Conservation (phyloP, 53 echinoderm and acorn worm genomes). For the Mesocentrotus franciscanus region DNA sequence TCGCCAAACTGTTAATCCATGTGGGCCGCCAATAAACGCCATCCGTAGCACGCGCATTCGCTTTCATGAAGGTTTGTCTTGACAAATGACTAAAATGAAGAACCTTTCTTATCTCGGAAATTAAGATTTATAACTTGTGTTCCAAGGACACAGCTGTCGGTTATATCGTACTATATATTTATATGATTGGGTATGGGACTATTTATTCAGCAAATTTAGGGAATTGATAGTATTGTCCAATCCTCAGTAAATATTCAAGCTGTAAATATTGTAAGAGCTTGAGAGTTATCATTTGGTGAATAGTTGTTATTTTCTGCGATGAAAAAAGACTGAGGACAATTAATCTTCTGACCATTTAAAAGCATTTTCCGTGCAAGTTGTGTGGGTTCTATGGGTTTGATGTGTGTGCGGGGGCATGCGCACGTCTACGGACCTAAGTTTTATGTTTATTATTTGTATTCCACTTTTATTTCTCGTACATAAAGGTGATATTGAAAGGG, state of each 20-base stretch:
- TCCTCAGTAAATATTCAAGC: background rate
- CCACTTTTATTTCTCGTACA: too few species aligned
- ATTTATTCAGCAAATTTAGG: background rate
- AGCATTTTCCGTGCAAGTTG: too few species aligned
- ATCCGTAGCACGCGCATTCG: background rate
- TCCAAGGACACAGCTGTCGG: background rate
- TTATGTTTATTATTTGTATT: too few species aligned
- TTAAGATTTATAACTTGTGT: background rate
- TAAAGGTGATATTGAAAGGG: too few species aligned
- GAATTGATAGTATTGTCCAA: background rate
- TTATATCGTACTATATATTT: background rate
- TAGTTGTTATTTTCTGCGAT: too few species aligned
- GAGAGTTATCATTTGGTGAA: too few species aligned
- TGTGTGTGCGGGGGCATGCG: background rate
- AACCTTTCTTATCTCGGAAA: background rate
- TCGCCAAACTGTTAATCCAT: background rate
- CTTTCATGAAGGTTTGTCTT: background rate
- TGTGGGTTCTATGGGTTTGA: too few species aligned
- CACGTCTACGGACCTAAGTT: too few species aligned
- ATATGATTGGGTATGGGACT: background rate
- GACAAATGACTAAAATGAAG: background rate
- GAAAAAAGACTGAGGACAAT: too few species aligned
- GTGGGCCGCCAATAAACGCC: background rate
- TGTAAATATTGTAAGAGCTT: background rate
- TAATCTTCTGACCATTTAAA: too few species aligned